Evolutionary conservation across 1,140 invertebrate species (phyloP), one percentile per base, ranked within the genome.

Genomic region (Panagrolaimus sp.): DNA sequence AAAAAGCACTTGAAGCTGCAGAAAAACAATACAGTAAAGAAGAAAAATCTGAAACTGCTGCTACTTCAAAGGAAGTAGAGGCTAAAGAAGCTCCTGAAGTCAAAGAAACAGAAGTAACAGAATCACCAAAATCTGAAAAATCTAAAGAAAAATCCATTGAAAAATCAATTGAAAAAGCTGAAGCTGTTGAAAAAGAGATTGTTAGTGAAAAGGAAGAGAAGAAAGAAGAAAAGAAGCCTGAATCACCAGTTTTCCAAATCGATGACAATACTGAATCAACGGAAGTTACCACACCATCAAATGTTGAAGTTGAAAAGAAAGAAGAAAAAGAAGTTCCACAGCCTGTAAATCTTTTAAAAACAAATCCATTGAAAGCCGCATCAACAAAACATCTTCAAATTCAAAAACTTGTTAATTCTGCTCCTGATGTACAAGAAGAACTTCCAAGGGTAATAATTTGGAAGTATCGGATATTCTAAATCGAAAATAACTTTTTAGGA

Each of bases 241-340:
- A 24, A 8, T 21, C 32, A 10, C 17, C 45, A 21, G 63, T 12
- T n/a, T n/a, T 24, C 63, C 26, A 47, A 15, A 26, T 43, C 6
- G 63, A 65, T 21, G 15, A 65, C 9, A 46, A 12, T 21, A 65
- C 63, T 17, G 43, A 21, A 24, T 65, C 63, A 1, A 9, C 17
- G 10, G 52, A 58, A 58, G 52, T n/a, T 5, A 58, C 52, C 4
- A 58, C 21, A 21, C 21, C 21, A n/a, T 12, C 52, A 8, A 14
- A 26, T 17, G 52, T 58, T 24, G 15, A 58, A 48, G 21, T n/a
- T 12, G 14, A 58, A 14, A 4, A 65, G 17, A 10, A 21, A 7
- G 68, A 66, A 43, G n/a, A 71, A 21, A 15, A 12, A 12, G 68
- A 70, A 70, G 69, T 71, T 10, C 17, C 15, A 67, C 28, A 47